A percentile compares a stretch with the other conserved stretches of the same genome.
These are phyloP conservation scores for Ascidia mentula DNA, from an alignment of 23 tunicate species.

Conservation along the genomic window DNA sequence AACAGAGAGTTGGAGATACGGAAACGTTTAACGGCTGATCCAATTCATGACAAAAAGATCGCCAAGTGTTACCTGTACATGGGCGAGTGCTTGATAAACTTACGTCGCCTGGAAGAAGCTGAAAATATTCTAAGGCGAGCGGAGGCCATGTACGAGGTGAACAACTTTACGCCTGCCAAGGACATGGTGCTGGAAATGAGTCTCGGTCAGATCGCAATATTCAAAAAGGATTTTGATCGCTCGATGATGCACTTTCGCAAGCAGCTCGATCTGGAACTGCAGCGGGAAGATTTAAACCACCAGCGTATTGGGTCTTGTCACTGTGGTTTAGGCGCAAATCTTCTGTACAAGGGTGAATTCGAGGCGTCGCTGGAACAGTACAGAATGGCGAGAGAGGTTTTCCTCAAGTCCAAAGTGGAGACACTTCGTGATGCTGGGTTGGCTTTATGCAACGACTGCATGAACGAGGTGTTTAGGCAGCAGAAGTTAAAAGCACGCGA, in stretches of 20 bases:
- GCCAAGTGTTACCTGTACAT: background rate
- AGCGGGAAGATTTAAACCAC: background rate
- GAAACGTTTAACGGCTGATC: background rate
- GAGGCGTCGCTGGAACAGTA: background rate
- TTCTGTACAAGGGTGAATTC: background rate
- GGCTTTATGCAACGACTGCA: background rate
- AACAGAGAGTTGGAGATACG: background rate
- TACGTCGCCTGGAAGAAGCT: background rate
- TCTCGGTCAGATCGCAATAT: background rate
- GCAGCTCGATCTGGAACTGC: background rate
- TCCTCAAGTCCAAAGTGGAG: background rate
- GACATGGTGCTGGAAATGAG: background rate
- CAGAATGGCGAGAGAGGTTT: background rate
- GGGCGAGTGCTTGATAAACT: background rate
- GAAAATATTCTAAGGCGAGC: background rate
- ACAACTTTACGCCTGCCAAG: background rate
- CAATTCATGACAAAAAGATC: background rate
- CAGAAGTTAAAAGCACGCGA: background rate
- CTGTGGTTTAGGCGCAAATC: background rate
- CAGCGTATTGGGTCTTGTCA: background rate
- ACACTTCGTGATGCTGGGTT: background rate
- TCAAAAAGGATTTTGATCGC: background rate
- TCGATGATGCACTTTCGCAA: slow-evolving; percentile 3
- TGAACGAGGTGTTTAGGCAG: background rate
- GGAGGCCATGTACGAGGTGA: background rate